A percentile compares a stretch with the other conserved stretches of the same genome.
These are phyloP conservation scores for Loriculus beryllinus DNA, from an alignment of 2,797 vertebrate species.

Conservation along the genomic window DNA sequence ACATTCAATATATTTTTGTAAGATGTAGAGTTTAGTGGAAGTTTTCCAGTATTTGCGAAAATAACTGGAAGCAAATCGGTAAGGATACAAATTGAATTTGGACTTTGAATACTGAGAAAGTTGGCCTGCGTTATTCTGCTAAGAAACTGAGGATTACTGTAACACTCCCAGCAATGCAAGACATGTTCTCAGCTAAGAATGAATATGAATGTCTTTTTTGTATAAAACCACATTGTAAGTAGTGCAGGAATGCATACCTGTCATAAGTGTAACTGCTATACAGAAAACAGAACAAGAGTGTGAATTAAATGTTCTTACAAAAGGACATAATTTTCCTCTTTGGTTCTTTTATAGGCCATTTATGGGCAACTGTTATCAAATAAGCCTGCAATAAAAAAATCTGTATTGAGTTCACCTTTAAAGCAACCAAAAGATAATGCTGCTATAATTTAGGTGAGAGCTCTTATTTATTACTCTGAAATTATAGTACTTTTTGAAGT, in stretches of 20 bases:
- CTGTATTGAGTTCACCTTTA: conserved; percentile 20
- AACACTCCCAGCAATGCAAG: conserved; percentile 1
- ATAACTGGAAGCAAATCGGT: conserved; percentile 38
- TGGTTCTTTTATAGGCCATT: conserved; percentile 50
- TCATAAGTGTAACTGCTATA: conserved; percentile 49
- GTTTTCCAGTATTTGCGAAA: conserved; percentile 52
- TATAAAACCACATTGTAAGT: conserved; percentile 22
- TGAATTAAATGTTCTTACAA: conserved; percentile 48
- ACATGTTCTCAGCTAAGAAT: conserved; percentile 44
- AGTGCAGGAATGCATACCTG: conserved; percentile 47
- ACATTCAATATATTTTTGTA: conserved; percentile 50
- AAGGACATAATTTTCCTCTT: conserved; percentile 45
- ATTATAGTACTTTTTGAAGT: conserved; percentile 61
- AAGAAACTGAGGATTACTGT: conserved; percentile 39
- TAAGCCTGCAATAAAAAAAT: conserved; percentile 51
- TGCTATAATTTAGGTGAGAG: conserved; percentile 47
- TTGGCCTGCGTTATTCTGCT: conserved; percentile 28
- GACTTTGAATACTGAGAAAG: conserved; percentile 13
- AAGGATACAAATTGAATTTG: conserved; percentile 46
- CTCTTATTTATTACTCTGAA: conserved; percentile 62
- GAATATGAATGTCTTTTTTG: conserved; percentile 45
- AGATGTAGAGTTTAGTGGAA: conserved; percentile 22
- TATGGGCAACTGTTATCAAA: conserved; percentile 62
- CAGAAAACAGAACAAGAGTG: conserved; percentile 68
- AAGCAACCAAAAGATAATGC: conserved; percentile 30